Base-by-base conservation (phyloP, 1,140 invertebrate species). In the Atta colombica region DNA sequence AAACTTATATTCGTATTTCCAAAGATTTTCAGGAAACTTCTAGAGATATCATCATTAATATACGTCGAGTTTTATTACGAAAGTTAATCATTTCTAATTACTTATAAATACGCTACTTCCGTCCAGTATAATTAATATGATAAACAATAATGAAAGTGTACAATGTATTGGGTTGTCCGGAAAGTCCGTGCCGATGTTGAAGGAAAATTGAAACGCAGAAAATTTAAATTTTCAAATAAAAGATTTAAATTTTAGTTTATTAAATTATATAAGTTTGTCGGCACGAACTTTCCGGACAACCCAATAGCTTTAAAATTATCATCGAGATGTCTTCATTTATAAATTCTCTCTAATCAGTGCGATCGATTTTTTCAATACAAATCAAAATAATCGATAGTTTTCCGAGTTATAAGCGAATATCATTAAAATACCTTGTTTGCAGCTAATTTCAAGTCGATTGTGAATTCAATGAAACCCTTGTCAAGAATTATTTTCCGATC, bases 401-500 rank as follows among this genome's bases (percentile, higher is more conserved):
- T 39, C n/a, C 39, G 39, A 51, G n/a, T 45, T 35, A 16, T 39
- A 75, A 75, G 72, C 53, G 53, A 53, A 75, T 75, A 55, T 55
- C n/a, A 14, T 39, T 58, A 60, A 75, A 60, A 75, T 39, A 60
- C 18, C n/a, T 39, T 25, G 14, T 18, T 61, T 0, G 7, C 14
- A 39, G 28, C 3, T 60, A 77, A 39, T 60, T 77, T 31, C 21
- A 28, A 25, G 14, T 60, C 8, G n/a, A 61, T 61, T 77, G 60
- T 45, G 14, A 77, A 77, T 77, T 35, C 28, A 61, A 60, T 61
- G 16, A 61, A 18, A 60, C 16, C 39, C 74, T 77, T 55, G n/a
- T 77, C 60, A 31, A 75, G n/a, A 12, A 78, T 65, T 51, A 78
- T 66, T n/a, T 49, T 31, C 10, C 25, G 25, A 65, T 51, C 1